Percentiles rank a stretch among this genome's conserved stretches.
Conservation (phyloP, 1,140 invertebrate species). For the Bicyclus anynana region DNA sequence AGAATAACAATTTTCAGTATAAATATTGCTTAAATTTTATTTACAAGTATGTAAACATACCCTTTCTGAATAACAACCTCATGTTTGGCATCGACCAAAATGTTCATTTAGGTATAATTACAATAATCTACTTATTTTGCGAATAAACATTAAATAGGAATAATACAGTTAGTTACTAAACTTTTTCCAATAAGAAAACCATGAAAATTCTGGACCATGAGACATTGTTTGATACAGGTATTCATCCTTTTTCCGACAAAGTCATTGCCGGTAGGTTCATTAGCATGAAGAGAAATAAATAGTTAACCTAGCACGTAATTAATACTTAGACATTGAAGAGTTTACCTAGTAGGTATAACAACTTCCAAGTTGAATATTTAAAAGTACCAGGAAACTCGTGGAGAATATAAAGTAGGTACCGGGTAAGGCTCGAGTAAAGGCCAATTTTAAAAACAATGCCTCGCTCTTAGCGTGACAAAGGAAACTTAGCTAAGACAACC, state of each 20-base stretch:
- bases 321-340: neutral
- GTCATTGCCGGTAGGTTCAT: neutral
- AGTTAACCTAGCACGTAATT: neutral
- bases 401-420: slow-evolving; percentile 18
- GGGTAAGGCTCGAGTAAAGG: slow-evolving; percentile 35
- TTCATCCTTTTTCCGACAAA: neutral
- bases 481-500: slow-evolving; percentile 57
- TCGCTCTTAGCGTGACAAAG: slow-evolving; percentile 63
- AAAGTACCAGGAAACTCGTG: slow-evolving; percentile 44
- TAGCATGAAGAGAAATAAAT: neutral
- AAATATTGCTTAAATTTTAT: no score
- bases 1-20: no score
- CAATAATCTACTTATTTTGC: no score
- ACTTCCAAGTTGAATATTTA: slow-evolving; percentile 25
- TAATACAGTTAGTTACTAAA: no score
- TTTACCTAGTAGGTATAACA: slow-evolving; percentile 7
- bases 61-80: no score
- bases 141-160: no score
- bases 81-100: no score
- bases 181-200: no score
- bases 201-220: no score
- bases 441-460: slow-evolving; percentile 67
- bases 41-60: no score
- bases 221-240: no score
- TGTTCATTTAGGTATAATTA: no score